Evolutionary conservation across 2,888 invertebrate genomes (phyloP), one percentile per base, ranked within the genome.

Genomic region (Monopis laevigella): DNA sequence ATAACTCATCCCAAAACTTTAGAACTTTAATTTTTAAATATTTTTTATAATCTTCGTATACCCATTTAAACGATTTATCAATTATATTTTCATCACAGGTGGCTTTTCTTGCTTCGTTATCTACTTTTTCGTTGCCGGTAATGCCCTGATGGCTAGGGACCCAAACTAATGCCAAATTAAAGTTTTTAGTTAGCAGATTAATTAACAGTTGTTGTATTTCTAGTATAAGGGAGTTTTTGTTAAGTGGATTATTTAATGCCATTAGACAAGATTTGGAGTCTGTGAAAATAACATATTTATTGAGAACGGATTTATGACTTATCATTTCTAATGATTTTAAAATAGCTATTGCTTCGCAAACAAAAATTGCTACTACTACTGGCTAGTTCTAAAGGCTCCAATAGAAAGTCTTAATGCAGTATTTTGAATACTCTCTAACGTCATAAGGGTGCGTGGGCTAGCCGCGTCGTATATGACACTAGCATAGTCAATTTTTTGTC

Each of bases 401-500:
- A 34, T 34, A 10, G 17, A 17, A 2, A 34, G 34, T 17, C 34
- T 34, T 16, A 34, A 10, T 16, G 34, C 34, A 8, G 34, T 34
- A n/a, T 34, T 34, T 10, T 34, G 34, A 3, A 34, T 10, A 16
- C 34, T 34, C 17, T 34, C 34, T 10, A 34, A 13, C 2, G 17
- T 27, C 17, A 17, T 28, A 21, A 8, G 21, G 12, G n/a, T n/a
- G n/a, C 17, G 39, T 11, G 8, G 12, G n/a, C 38, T 41, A 11
- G 42, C 47, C 8, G 45, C 45, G 35, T 43, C 43, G 19, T 47
- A 47, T 24, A 45, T 43, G 6, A 40, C 30, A 18, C 36, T 21
- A 6, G 42, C 47, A 40, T 45, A 47, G 21, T 45, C 42, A 4
- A 42, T 11, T 43, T 45, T 47, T 38, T 43, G 45, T 43, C 47